A percentile compares a stretch with the other conserved stretches of the same genome.
phyloP scores from a whole-genome alignment of 2,888 invertebrate species.

The Micoletzkya japonica region DNA sequence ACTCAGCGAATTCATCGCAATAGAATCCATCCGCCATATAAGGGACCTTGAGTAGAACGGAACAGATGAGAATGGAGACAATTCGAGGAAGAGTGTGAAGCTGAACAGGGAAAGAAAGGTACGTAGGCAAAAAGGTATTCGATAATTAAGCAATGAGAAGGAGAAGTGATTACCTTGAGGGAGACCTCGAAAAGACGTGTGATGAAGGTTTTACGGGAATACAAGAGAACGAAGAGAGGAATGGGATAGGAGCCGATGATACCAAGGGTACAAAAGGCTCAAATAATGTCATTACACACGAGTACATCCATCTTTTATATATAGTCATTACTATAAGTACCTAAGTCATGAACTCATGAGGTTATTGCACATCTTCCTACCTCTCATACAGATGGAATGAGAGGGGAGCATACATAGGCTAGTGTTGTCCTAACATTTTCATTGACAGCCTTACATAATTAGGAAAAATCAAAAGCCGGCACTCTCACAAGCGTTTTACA shows the following conservation, averaged over 20 bases:
- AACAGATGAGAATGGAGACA: conserved; percentile 17
- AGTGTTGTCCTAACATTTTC: no score
- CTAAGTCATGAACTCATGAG: no score
- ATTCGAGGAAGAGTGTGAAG: conserved; percentile 19
- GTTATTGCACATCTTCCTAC: no score
- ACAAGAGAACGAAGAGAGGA: conserved; percentile 7
- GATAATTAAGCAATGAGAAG: no score
- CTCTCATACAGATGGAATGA: no score
- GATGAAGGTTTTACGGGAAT: background rate
- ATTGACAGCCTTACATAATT: no score
- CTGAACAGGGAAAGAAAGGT: background rate
- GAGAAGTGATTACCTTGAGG: background rate
- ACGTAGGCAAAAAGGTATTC: background rate
- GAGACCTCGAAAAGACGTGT: conserved; percentile 1
- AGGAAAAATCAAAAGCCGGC: no score
- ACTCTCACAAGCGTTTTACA: no score
- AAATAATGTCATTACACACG: no score
- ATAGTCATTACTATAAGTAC: no score
- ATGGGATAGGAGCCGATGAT: background rate
- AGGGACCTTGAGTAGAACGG: conserved; percentile 16
- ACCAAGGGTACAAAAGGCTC: conserved; percentile 9
- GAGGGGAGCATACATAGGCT: no score
- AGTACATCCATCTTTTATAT: no score
- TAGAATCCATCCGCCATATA: conserved; percentile 17
- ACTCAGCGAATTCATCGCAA: conserved; percentile 9